Percentiles rank a stretch among this genome's conserved stretches.
These are phyloP conservation scores for Drosophila parvula DNA, from an alignment of 1,140 invertebrate species.

Conservation along the genomic window DNA sequence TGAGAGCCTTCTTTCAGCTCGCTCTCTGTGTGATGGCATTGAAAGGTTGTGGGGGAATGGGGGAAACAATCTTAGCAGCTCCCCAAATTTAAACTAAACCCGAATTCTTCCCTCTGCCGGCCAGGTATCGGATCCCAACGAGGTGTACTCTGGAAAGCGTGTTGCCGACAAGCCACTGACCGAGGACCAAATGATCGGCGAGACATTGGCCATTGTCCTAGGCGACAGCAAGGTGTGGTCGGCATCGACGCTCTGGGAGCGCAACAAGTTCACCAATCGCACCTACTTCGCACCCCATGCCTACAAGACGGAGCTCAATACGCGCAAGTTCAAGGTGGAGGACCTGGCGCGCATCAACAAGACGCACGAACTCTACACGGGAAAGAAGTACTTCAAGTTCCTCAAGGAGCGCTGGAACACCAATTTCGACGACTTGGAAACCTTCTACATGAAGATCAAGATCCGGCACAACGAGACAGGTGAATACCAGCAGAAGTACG, in stretches of 20 bases:
- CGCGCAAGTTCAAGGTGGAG: constrained; percentile 93
- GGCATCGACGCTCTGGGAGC: constrained; percentile 96
- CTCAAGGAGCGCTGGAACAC: constrained; percentile 97
- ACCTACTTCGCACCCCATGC: constrained; percentile 97
- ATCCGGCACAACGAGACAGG: constrained; percentile 95
- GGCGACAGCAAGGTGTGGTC: constrained; percentile 96
- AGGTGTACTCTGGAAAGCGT: constrained; percentile 96
- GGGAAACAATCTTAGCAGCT: not conserved
- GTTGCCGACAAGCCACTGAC: constrained; percentile 94
- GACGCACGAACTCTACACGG: constrained; percentile 92
- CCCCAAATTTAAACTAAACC: constrained; percentile 2
- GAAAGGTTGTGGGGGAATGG: constrained; percentile 30
- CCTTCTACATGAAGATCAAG: constrained; percentile 96
- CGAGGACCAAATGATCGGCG: constrained; percentile 97
- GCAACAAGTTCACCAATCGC: constrained; percentile 97
- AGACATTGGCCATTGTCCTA: constrained; percentile 95
- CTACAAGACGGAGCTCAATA: constrained; percentile 93
- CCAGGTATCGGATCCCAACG: constrained; percentile 94
- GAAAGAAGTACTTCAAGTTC: constrained; percentile 93
- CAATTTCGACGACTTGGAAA: constrained; percentile 96
- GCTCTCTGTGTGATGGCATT: constrained; percentile 52
- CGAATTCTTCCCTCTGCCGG: not conserved
- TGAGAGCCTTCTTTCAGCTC: constrained; percentile 18
- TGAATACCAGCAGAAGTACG: constrained; percentile 92
- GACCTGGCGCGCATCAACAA: constrained; percentile 93